Percentiles rank a stretch among this genome's conserved stretches.
Conservation (phyloP, 2,797 vertebrate species). For the Notoglanidium macrostoma region DNA sequence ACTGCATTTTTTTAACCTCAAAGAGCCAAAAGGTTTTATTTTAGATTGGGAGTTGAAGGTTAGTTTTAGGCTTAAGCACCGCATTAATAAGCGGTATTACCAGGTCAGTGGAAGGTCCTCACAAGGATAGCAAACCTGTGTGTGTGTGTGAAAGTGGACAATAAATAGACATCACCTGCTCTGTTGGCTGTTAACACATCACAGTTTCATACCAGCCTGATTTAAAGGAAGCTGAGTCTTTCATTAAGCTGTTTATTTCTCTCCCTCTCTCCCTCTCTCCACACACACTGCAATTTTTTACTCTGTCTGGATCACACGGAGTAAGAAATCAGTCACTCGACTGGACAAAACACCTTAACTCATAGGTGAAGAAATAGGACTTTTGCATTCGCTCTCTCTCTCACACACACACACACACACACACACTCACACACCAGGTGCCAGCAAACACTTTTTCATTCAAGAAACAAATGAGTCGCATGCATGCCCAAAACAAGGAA, state of each 20-base stretch:
- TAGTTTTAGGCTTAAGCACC: too few relatives aligned
- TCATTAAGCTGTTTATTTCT: slow-evolving; percentile 31
- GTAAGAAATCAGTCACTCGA: slow-evolving; percentile 36
- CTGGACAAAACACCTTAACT: neutral
- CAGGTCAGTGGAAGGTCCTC: too few relatives aligned
- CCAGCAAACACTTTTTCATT: slow-evolving; percentile 35
- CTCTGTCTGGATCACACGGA: slow-evolving; percentile 26
- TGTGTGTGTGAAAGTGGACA: neutral
- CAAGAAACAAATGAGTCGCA: slow-evolving; percentile 24
- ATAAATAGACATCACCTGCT: slow-evolving; percentile 27
- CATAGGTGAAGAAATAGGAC: neutral
- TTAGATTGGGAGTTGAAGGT: too few relatives aligned
- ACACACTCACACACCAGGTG: slow-evolving; percentile 9
- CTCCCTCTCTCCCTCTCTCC: neutral
- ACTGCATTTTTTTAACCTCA: too few relatives aligned
- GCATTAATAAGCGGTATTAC: too few relatives aligned
- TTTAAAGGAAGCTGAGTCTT: slow-evolving; percentile 40
- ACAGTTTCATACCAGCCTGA: neutral
- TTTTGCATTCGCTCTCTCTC: slow-evolving; percentile 15
- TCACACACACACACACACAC: slow-evolving; percentile 11
- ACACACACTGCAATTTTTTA: slow-evolving; percentile 26
- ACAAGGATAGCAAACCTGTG: neutral
- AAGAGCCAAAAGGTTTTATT: too few relatives aligned
- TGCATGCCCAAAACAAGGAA: neutral
- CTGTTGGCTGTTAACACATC: slow-evolving; percentile 3